Conservation (phyloP, 2,113 vertebrate genomes). For the Rallus limicola region DNA sequence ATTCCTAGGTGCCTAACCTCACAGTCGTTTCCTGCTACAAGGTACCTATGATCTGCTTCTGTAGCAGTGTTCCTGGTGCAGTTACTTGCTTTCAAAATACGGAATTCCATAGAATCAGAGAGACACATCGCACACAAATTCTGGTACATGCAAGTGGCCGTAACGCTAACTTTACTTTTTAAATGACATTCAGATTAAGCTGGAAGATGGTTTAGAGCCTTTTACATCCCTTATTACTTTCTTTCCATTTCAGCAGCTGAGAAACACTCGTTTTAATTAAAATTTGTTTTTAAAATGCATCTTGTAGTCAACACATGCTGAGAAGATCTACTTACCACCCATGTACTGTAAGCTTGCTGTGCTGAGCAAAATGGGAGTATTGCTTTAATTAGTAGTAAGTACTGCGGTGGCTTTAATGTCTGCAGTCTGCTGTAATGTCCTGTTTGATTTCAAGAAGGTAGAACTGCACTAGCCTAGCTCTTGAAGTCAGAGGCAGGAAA, state of each 20-base stretch:
- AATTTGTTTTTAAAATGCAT: constrained; percentile 30
- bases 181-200: neutral
- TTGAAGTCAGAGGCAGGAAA: neutral
- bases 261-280: constrained; percentile 48
- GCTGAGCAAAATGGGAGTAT: neutral
- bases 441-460: neutral
- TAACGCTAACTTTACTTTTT: neutral
- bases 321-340: constrained; percentile 15
- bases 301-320: constrained; percentile 14
- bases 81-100: neutral
- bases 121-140: neutral
- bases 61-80: neutral
- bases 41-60: neutral
- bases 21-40: neutral
- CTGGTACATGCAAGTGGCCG: neutral
- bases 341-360: neutral
- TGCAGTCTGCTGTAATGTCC: neutral
- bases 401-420: neutral
- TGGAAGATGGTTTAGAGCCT: neutral
- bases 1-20: neutral
- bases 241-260: neutral
- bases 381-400: constrained; percentile 9
- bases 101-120: neutral
- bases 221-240: neutral
- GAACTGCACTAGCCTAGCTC: neutral